Evolutionary conservation across 2,888 invertebrate genomes (phyloP).

Genomic region (Philhelius pedissequus): DNA sequence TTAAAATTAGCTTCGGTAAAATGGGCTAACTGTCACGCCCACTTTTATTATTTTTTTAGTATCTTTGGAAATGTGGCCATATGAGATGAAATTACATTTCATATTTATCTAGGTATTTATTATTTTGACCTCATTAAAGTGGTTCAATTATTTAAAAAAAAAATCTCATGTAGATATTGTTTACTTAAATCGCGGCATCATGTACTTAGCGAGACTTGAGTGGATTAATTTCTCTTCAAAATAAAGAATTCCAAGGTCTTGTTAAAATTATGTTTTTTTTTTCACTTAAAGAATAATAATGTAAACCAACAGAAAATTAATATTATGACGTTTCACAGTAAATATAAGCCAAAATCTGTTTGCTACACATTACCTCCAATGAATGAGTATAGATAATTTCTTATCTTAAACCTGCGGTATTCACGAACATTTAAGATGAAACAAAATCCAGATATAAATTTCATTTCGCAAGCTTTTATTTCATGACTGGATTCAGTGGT

Average conservation of each 20-base stretch:
- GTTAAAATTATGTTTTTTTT: background rate
- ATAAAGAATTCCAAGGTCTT: background rate
- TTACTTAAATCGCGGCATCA: too few species aligned
- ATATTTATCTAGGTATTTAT: too few species aligned
- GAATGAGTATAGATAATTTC: constrained; percentile 33
- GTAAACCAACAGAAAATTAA: constrained; percentile 16
- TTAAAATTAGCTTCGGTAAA: too few species aligned
- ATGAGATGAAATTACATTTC: too few species aligned
- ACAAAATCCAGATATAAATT: constrained; percentile 16
- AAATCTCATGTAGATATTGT: too few species aligned
- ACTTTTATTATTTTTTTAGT: too few species aligned
- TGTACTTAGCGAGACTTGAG: too few species aligned
- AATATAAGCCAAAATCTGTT: background rate
- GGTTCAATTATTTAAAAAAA: too few species aligned
- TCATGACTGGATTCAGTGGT: constrained; percentile 17
- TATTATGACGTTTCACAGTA: constrained; percentile 25
- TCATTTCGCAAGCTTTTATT: constrained; percentile 32
- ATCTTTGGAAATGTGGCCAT: too few species aligned
- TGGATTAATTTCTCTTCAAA: background rate
- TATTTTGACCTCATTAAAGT: too few species aligned
- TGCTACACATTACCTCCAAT: background rate
- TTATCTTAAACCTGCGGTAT: constrained; percentile 23
- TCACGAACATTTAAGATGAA: background rate
- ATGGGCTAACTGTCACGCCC: too few species aligned
- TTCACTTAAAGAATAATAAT: background rate